Evolutionary conservation across 2,888 invertebrate species (phyloP), one percentile per base, ranked within the genome.

Genomic region (Pristionchus exspectatus): DNA sequence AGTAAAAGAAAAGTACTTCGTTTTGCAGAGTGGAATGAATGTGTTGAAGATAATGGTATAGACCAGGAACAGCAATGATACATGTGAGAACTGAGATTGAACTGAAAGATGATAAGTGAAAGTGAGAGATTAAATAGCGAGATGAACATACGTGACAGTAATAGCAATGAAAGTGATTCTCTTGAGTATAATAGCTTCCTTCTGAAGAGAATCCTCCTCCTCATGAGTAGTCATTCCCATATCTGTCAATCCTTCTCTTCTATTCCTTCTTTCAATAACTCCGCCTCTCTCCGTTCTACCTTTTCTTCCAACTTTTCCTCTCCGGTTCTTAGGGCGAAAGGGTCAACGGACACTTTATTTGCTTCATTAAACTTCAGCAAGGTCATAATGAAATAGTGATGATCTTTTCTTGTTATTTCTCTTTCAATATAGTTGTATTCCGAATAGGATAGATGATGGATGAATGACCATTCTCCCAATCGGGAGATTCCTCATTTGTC

Each of bases 21-120:
- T 56, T 30, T 74, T 88, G 87, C 9, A 88, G 87, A 88, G 33
- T 59, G 33, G 87, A 88, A 88, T 88, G 72, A 74, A 88, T 88
- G n/a, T 88, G 87, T 27, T 88, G 87, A 30, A 88, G 87, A 30
- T 88, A 88, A 12, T 72, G 54, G 56, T 88, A 88, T 16, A 88
- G 74, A 56, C 44, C 72, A 54, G 87, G 87, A 56, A 88, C 74
- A 24, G 74, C 87, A 14, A 88, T 74, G 2, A 63, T 30, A 74
- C 87, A 88, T 18, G 74, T 88, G 30, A 88, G 74, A 74, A 88
- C 16, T 24, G 87, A 74, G n/a, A 88, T 74, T 27, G 87, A 56
- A 88, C 87, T 88, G 87, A 88, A 87, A 27, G 16, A 69, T 16
- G 2, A 59, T 38, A 87, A 69, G 33, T 87, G 44, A 33, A 69